A percentile compares a stretch with the other conserved stretches of the same genome.
Evolutionary conservation across 2,113 vertebrate species (phyloP).

Genomic region (Apistogramma diplotaenia): DNA sequence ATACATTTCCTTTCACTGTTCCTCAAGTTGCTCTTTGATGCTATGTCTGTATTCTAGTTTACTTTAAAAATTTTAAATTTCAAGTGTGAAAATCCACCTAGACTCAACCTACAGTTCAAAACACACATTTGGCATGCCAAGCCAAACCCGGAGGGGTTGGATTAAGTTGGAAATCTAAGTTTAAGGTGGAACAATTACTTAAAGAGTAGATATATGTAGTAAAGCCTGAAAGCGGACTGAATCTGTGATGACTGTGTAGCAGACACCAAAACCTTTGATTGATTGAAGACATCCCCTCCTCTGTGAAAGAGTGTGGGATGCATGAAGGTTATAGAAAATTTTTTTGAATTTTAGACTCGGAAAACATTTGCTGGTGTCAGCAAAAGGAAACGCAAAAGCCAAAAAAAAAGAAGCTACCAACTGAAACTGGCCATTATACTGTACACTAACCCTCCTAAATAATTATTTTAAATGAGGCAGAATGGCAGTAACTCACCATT

Average conservation of each 20-base stretch:
- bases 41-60: constrained; percentile 9
- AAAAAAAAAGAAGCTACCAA: not conserved
- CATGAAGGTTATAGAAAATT: not conserved
- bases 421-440: not conserved
- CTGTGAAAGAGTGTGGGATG: not conserved
- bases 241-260: not conserved
- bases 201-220: not conserved
- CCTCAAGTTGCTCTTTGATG: not conserved
- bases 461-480: not conserved
- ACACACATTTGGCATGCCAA: not conserved
- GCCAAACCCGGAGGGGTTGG: not conserved
- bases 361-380: not conserved
- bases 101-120: not conserved
- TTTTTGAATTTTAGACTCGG: not conserved
- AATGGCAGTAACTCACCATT: not conserved
- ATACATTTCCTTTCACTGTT: not conserved
- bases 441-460: not conserved
- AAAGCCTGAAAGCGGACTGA: not conserved
- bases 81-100: constrained; percentile 1
- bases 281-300: not conserved
- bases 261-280: not conserved
- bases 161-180: not conserved
- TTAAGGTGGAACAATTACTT: not conserved
- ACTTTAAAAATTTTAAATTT: constrained; percentile 14
- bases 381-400: not conserved